A percentile compares a stretch with the other conserved stretches of the same genome.
These are phyloP conservation scores for Microctenopoma steveboyesi DNA, from an alignment of 2,797 vertebrate species.

Conservation along the genomic window DNA sequence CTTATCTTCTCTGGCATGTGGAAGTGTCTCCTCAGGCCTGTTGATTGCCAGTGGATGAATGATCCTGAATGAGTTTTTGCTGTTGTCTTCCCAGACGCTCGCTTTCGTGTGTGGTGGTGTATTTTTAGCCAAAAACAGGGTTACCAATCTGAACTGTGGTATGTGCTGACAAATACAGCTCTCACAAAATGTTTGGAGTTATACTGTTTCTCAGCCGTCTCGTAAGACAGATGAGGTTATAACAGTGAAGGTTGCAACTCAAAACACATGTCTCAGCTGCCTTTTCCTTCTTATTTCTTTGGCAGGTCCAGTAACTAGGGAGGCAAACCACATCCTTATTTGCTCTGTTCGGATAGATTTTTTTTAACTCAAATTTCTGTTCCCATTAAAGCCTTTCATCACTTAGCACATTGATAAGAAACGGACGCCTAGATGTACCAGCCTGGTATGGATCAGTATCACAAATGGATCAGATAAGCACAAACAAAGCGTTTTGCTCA, in stretches of 20 bases:
- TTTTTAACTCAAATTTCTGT: slow-evolving; percentile 56
- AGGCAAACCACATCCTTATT: slow-evolving; percentile 78
- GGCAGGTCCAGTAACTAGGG: slow-evolving; percentile 73
- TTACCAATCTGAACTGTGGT: slow-evolving; percentile 23
- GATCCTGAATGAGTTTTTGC: slow-evolving; percentile 34
- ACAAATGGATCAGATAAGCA: slow-evolving; percentile 75
- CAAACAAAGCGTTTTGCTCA: slow-evolving; percentile 72
- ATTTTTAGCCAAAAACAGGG: slow-evolving; percentile 25
- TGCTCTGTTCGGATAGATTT: slow-evolving; percentile 60
- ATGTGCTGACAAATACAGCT: slow-evolving; percentile 40
- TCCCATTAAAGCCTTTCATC: slow-evolving; percentile 68
- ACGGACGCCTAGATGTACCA: slow-evolving; percentile 51
- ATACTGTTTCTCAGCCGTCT: slow-evolving; percentile 43
- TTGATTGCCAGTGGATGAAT: slow-evolving; percentile 54
- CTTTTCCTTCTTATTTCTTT: slow-evolving; percentile 58
- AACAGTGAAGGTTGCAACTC: slow-evolving; percentile 60
- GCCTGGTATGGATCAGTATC: slow-evolving; percentile 63
- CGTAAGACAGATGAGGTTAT: slow-evolving; percentile 55
- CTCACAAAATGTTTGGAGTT: slow-evolving; percentile 36
- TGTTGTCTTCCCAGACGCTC: slow-evolving; percentile 26
- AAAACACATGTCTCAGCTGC: slow-evolving; percentile 69
- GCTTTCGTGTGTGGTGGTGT: slow-evolving; percentile 24
- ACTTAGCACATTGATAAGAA: slow-evolving; percentile 61
- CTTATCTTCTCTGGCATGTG: slow-evolving; percentile 58
- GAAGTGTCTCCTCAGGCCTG: slow-evolving; percentile 54